Conservation (phyloP, 2,888 invertebrate genomes). For the Stegophylla sp. region DNA sequence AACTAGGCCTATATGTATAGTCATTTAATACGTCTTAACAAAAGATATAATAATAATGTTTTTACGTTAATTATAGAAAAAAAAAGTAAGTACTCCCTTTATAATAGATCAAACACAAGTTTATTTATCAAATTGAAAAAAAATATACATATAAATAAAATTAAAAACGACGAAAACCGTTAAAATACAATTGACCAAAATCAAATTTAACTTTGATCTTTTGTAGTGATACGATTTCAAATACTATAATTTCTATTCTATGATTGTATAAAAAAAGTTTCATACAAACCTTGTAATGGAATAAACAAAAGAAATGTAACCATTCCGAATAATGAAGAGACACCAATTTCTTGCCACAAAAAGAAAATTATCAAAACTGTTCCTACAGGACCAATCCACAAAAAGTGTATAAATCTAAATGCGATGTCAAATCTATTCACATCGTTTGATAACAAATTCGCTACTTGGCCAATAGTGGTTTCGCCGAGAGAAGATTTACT, state of each 20-base stretch:
- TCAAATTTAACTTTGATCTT: too few relatives aligned
- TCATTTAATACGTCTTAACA: too few relatives aligned
- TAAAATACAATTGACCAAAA: too few relatives aligned
- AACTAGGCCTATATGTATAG: too few relatives aligned
- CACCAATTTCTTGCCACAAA: slow-evolving; percentile 73
- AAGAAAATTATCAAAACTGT: slow-evolving; percentile 77
- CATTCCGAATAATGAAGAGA: slow-evolving; percentile 75
- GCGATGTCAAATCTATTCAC: slow-evolving; percentile 91
- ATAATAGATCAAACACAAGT: too few relatives aligned
- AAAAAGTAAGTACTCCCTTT: too few relatives aligned
- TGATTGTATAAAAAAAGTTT: background rate
- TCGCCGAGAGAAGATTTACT: slow-evolving; percentile 83
- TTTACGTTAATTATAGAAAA: too few relatives aligned
- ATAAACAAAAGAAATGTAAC: slow-evolving; percentile 75
- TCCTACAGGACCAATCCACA: slow-evolving; percentile 89
- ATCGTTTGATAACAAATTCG: slow-evolving; percentile 86
- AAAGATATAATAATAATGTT: too few relatives aligned
- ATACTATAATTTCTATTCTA: background rate
- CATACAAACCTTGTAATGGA: slow-evolving; percentile 72
- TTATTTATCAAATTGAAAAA: too few relatives aligned
- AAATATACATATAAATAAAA: too few relatives aligned
- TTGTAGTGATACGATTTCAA: too few relatives aligned
- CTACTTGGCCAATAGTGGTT: slow-evolving; percentile 76
- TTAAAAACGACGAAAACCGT: too few relatives aligned
- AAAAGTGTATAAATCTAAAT: slow-evolving; percentile 84